A percentile compares a stretch with the other conserved stretches of the same genome.
Evolutionary conservation across 2,113 vertebrate species (phyloP).

Genomic region (Crotalus helleri): DNA sequence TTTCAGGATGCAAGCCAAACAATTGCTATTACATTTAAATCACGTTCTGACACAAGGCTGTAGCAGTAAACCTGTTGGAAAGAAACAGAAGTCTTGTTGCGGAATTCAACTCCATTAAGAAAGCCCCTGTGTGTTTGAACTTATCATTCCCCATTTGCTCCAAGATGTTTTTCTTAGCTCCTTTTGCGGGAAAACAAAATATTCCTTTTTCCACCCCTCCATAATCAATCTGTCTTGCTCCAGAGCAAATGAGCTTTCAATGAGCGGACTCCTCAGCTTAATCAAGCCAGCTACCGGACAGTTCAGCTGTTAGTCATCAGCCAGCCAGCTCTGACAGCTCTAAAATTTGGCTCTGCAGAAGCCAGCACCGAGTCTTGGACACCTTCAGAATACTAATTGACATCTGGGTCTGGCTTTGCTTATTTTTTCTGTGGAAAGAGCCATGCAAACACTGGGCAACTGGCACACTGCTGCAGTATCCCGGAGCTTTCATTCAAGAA

Average conservation of each 20-base stretch:
- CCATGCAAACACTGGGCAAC: slow-evolving; percentile 28
- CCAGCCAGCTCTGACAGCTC: neutral
- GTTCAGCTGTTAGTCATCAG: slow-evolving; percentile 12
- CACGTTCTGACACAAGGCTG: slow-evolving; percentile 26
- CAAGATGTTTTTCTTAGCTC: neutral
- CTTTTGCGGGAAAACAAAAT: rapidly evolving
- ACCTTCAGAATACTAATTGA: slow-evolving; percentile 4
- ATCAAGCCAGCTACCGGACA: neutral
- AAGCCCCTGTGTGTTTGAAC: neutral
- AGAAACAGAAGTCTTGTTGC: neutral
- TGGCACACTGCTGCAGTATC: slow-evolving; percentile 9
- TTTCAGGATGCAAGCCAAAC: slow-evolving; percentile 32
- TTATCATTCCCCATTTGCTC: neutral
- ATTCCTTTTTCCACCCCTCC: neutral
- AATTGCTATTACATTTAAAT: slow-evolving; percentile 48
- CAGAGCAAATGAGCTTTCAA: neutral
- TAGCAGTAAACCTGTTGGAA: slow-evolving; percentile 35
- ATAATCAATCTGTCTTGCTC: neutral
- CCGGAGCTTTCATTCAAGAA: neutral
- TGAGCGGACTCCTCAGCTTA: neutral
- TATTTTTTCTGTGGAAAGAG: slow-evolving; percentile 38
- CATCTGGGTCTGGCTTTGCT: slow-evolving; percentile 46
- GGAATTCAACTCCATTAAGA: neutral
- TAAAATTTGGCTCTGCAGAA: neutral
- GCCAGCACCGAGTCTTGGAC: neutral